Base-by-base conservation (phyloP, 2,888 invertebrate species). In the Volucella inanis region DNA sequence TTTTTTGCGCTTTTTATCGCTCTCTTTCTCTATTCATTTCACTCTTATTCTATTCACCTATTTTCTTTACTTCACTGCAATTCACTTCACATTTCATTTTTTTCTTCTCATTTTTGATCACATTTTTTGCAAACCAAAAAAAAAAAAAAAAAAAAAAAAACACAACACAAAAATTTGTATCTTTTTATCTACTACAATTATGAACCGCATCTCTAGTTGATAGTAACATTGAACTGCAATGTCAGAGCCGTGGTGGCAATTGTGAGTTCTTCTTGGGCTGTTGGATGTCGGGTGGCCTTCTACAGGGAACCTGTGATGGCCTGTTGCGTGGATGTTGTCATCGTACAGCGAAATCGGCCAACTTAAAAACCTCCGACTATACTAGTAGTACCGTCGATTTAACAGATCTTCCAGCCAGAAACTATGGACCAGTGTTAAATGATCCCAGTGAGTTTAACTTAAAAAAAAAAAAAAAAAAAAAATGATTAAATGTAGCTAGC, bases 191-290 rank as follows among this genome's bases (percentile, higher is more conserved):
- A 4, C 22, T 11, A n/a, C 14, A 61, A 61, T 54, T 59, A 15
- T 64, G 31, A 70, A 70, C 8, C 22, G 50, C 52, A 31, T 31
- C 80, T 89, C 84, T 89, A 92, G 92, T 90, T 88, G 92, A 92
- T 90, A 89, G 90, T 88, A 90, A 90, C 87, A 90, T 90, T 88
- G 92, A 92, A 88, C 87, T 91, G 88, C 91, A 92, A 88, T 92
- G 92, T 88, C 92, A 92, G 88, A 91, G 92, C 87, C 92, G 92
- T 59, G 97, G 96, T 81, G 95, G 96, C 74, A 95, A 95, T 87
- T 98, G 98, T 92, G 97, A 97, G 92, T 97, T 97, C 93, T 97
- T 97, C 94, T 94, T 97, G 90, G 95, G 96, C 92, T 98, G 97
- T 93, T 98, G 97, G 97, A 95, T 97, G 94, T 94, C 96, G 82